phyloP scores from a whole-genome alignment of 2,797 vertebrate genomes.

The Diceros bicornis region DNA sequence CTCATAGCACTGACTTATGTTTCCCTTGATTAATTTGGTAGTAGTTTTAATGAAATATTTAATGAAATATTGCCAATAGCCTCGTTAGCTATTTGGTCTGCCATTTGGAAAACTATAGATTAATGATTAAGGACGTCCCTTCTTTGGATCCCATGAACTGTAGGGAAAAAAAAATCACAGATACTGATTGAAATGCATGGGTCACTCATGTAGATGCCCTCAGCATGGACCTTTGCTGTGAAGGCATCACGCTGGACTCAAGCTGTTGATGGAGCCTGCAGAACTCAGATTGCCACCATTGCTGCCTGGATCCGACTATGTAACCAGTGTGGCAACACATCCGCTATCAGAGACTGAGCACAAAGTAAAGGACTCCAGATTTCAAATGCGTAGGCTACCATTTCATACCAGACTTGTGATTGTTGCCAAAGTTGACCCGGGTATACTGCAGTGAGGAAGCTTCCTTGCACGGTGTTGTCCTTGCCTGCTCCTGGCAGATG shows the following conservation, averaged over 20 bases:
- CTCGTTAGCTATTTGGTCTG: neutral
- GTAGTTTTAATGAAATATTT: neutral
- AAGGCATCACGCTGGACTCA: neutral
- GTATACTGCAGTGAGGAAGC: neutral
- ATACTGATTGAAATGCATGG: neutral
- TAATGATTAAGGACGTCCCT: neutral
- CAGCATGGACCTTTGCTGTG: neutral
- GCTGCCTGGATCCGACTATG: neutral
- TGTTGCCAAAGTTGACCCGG: neutral
- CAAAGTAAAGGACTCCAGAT: neutral
- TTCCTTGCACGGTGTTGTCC: too few species aligned
- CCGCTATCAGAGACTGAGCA: neutral
- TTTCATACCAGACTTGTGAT: neutral
- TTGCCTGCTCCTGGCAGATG: neutral
- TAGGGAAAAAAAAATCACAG: neutral
- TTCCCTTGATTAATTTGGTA: neutral
- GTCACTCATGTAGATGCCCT: neutral
- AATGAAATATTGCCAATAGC: neutral
- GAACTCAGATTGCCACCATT: neutral
- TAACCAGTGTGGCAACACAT: neutral
- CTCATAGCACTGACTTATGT: neutral
- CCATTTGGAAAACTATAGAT: neutral
- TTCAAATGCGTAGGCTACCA: neutral
- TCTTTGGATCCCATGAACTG: neutral
- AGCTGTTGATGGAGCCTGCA: neutral